phyloP scores from a whole-genome alignment of 2,797 vertebrate species.

The Acanthis flammea region DNA sequence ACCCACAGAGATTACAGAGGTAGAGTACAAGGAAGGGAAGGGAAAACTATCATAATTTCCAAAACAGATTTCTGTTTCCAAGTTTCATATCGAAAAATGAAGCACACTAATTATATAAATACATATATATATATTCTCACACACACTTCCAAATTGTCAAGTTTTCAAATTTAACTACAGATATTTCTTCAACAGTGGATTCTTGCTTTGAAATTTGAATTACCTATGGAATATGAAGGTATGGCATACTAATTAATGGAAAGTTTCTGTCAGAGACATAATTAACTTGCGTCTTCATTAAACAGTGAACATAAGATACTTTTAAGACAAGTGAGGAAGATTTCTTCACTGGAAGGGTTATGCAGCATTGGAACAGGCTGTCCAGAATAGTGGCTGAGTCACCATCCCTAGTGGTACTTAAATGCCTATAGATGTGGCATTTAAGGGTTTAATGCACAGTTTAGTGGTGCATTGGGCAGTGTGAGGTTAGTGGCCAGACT shows the following conservation, averaged over 20 bases:
- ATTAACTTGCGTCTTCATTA: neutral
- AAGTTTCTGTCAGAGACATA: neutral
- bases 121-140: no score
- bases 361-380: neutral
- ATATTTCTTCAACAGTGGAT: neutral
- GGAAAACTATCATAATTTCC: neutral
- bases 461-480: neutral
- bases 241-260: neutral
- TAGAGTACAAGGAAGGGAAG: neutral
- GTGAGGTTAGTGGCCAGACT: neutral
- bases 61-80: neutral
- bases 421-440: neutral
- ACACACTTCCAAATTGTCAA: neutral
- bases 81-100: neutral
- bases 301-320: neutral
- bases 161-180: neutral
- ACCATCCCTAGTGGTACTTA: neutral
- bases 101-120: neutral
- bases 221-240: neutral
- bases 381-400: neutral
- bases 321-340: neutral
- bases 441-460: neutral
- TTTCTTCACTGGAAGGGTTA: neutral
- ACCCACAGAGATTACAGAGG: accelerated
- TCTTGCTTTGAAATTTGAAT: neutral